These are phyloP conservation scores for Himantopus leucocephalus DNA, from an alignment of 2,113 vertebrate genomes.

Conservation along the genomic window DNA sequence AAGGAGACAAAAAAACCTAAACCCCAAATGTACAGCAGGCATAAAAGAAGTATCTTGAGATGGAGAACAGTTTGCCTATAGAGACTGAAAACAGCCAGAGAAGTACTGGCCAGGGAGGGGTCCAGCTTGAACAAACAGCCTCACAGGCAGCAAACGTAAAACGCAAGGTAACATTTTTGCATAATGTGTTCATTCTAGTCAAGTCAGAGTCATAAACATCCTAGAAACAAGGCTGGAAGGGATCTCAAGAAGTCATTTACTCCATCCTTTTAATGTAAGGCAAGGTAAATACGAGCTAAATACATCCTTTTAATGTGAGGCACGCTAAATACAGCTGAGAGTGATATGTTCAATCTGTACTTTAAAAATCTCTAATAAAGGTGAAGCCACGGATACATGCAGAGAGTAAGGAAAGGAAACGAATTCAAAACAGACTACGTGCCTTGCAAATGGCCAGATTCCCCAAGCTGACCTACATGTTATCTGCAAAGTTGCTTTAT, in stretches of 20 bases:
- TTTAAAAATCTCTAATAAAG: not conserved
- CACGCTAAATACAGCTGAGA: not conserved
- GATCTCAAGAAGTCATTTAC: not conserved
- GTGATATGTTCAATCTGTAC: not conserved
- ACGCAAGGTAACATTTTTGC: not conserved
- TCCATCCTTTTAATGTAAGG: not conserved
- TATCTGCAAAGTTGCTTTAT: not conserved
- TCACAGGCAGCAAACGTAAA: not conserved
- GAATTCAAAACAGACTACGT: not conserved
- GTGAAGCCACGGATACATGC: rapidly evolving
- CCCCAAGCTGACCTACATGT: not conserved
- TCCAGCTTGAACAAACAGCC: not conserved
- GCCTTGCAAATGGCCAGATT: not conserved
- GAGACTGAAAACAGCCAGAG: not conserved
- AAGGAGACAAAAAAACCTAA: not conserved
- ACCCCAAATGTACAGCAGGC: not conserved
- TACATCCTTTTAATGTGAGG: not conserved
- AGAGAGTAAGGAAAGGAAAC: not conserved
- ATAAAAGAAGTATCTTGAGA: not conserved
- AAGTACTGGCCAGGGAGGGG: not conserved
- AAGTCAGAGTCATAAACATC: not conserved
- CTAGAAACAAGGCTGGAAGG: not conserved
- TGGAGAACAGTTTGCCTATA: not conserved
- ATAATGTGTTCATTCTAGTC: not conserved
- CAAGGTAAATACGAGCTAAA: not conserved